Base-by-base conservation (phyloP, 2,888 invertebrate genomes). In the Eilema caniola region DNA sequence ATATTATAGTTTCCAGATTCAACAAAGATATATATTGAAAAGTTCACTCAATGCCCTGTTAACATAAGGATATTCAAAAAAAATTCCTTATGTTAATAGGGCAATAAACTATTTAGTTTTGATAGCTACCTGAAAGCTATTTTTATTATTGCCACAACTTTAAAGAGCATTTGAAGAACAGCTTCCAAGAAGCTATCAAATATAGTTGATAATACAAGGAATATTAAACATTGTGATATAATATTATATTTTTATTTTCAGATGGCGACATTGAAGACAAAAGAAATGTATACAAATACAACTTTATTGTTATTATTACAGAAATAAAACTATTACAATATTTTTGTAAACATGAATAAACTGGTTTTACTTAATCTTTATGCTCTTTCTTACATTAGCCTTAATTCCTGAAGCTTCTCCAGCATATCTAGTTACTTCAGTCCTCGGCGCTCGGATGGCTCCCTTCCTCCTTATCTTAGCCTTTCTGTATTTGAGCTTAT, bases 391-490 rank as follows among this genome's bases (percentile, higher is more conserved):
- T 66, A 99, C 97, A 85, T 97, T 96, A 33, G 98, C 96, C 87
- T 99, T 98, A 85, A 99, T 99, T 80, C 99, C 99, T 67, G 98
- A 98, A 66, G 97, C 94, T 95, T 99, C 99, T 70, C 99, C 99
- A 71, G 96, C 97, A 90, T 99, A 99, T 76, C 97, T 96, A 41
- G 96, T 95, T 8, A 97, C 86, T 93, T 99, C 99, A 73, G 96
- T 98, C 77, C 98, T 96, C 3, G 98, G 97, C 85, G 97, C 97
- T 73, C 98, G 97, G 0, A 99, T 97, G 86, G 99, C 99, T 87
- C 99, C 99, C 95, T 98, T 99, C 90, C 99, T 97, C 71, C 98
- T 97, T 78, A 99, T 98, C 83, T 98, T 96, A 0, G 99, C 99
- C 91, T 99, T 99, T 75, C 98, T 96, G 92, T 97, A 99, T 90